These are phyloP conservation scores for Taenioides sp. DNA, from an alignment of 2,797 vertebrate species.

Conservation along the genomic window DNA sequence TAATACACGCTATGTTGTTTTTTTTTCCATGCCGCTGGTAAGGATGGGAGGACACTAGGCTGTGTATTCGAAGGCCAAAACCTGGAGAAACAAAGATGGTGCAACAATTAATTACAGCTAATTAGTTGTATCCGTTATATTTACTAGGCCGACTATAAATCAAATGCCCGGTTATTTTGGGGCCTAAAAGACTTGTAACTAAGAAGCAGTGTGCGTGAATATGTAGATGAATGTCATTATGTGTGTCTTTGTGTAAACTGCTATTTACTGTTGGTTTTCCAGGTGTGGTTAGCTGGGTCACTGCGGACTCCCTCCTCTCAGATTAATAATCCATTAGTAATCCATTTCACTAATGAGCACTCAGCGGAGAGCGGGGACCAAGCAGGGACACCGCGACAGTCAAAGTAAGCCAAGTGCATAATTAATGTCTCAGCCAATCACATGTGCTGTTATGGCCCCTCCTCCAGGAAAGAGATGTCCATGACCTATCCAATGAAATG, in stretches of 20 bases:
- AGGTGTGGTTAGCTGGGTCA: conserved; percentile 70
- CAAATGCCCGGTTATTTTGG: conserved; percentile 66
- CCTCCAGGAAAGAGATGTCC: conserved; percentile 53
- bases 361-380: conserved; percentile 77
- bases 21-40: conserved; percentile 38
- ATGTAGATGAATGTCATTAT: conserved; percentile 35
- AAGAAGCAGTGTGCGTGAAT: conserved; percentile 49
- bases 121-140: conserved; percentile 75
- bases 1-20: conserved; percentile 19
- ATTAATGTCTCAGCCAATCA: conserved; percentile 86
- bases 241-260: conserved; percentile 49
- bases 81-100: conserved; percentile 61
- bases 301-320: conserved; percentile 68
- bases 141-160: conserved; percentile 72
- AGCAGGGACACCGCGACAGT: conserved; percentile 75
- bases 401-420: conserved; percentile 89
- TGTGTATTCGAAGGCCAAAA: conserved; percentile 58
- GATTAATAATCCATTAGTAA: conserved; percentile 83
- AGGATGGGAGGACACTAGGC: conserved; percentile 51
- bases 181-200: conserved; percentile 64
- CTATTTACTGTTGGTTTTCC: conserved; percentile 68
- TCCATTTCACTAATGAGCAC: conserved; percentile 87
- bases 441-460: conserved; percentile 73
- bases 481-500: conserved; percentile 48
- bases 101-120: conserved; percentile 77